Evolutionary conservation across 2,888 invertebrate species (phyloP).

Genomic region (Drosophila histrio): DNA sequence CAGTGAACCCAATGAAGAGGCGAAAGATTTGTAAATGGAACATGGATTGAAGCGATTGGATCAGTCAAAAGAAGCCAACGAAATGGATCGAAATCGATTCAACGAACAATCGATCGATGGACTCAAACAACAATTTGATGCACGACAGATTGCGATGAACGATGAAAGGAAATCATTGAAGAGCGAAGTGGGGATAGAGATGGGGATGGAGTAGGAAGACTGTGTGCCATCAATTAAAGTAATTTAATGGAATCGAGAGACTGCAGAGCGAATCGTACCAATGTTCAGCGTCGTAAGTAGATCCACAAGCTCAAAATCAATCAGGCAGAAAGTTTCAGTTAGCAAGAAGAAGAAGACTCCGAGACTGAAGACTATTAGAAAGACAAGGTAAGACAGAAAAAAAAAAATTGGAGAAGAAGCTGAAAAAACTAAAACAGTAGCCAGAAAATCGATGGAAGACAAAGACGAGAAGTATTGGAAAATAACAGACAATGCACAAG

Average conservation of each 20-base stretch:
- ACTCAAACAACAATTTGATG: constrained; percentile 54
- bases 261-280: constrained; percentile 34
- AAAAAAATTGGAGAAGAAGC: constrained; percentile 39
- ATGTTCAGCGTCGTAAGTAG: constrained; percentile 64
- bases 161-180: constrained; percentile 72
- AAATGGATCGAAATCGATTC: constrained; percentile 12
- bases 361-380: not conserved
- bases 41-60: not conserved
- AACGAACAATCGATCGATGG: constrained; percentile 6
- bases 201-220: not conserved
- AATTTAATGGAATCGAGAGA: constrained; percentile 74
- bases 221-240: constrained; percentile 76
- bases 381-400: constrained; percentile 21
- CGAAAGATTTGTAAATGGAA: constrained; percentile 33
- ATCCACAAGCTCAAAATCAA: constrained; percentile 76
- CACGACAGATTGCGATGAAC: constrained; percentile 65
- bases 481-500: constrained; percentile 58
- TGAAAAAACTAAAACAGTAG: constrained; percentile 58
- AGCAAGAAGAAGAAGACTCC: not conserved
- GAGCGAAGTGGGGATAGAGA: not conserved
- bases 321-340: constrained; percentile 64
- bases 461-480: constrained; percentile 47
- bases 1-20: constrained; percentile 11
- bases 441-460: constrained; percentile 75
- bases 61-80: not conserved